Evolutionary conservation across 2,113 vertebrate genomes (phyloP).

Genomic region (Paradisaea rubra): DNA sequence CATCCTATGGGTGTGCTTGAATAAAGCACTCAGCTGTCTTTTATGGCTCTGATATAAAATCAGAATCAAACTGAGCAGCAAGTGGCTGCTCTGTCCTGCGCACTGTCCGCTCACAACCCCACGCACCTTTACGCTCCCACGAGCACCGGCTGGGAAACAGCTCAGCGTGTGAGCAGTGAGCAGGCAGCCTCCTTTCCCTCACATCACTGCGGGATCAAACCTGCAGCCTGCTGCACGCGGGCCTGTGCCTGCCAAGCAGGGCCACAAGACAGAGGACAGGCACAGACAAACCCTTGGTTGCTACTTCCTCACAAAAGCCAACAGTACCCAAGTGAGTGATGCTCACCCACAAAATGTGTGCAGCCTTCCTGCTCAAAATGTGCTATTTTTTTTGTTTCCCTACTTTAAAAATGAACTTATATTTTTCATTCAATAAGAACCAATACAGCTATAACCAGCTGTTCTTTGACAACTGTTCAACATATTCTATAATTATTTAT

Average conservation of each 20-base stretch:
- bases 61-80: background rate
- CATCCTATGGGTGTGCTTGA: background rate
- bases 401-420: background rate
- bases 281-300: background rate
- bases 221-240: background rate
- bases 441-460: background rate
- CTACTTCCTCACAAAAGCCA: background rate
- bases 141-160: background rate
- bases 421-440: background rate
- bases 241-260: background rate
- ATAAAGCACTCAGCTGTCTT: background rate
- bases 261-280: background rate
- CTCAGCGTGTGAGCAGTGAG: rapidly evolving
- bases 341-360: background rate
- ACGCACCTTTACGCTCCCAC: rapidly evolving
- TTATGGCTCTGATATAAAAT: background rate
- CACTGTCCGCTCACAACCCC: rapidly evolving
- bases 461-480: background rate
- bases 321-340: background rate
- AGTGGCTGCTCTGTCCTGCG: background rate
- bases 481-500: background rate
- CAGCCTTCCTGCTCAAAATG: background rate
- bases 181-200: background rate
- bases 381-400: background rate
- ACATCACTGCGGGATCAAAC: background rate